Evolutionary conservation across 2,888 invertebrate species (phyloP), one percentile per base, ranked within the genome.

Genomic region (Drosophila kokeensis): DNA sequence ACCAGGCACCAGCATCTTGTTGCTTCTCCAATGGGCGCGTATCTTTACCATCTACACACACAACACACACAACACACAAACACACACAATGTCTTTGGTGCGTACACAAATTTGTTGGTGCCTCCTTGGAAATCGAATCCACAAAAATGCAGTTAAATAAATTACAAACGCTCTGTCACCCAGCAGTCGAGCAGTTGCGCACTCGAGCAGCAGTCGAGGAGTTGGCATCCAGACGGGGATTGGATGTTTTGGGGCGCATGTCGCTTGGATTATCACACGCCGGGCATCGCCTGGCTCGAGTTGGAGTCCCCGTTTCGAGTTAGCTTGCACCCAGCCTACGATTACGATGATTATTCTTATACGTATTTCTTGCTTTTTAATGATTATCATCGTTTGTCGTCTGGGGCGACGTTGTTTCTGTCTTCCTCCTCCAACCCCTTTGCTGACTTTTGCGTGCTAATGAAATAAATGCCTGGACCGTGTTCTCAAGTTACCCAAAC

Each of bases 71-170:
- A 40, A 53, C 30, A 53, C 10, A 54, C 24, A 32, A 30, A 34
- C 54, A 10, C 36, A 49, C 10, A 30, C 34, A 53, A 10, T 50
- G 10, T 42, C 79, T 80, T 73, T 80, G 76, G 75, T 83, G 86
- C 70, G 81, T 82, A 85, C 73, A 85, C 90, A 86, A 87, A 84
- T 89, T 89, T 69, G 61, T 73, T 73, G 68, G 64, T 65, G 74
- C 61, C 73, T 77, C 77, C 71, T 87, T 60, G 72, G 89, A 83
- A 90, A 90, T 89, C 90, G 87, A 89, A 90, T 83, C 83, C 89
- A 90, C 90, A 89, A 89, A 87, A 87, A 88, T 87, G 89, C 89
- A 87, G 90, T 90, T 82, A 87, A 87, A 87, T 87, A 87, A 87
- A 87, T 87, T 87, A 87, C 90, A 78, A 90, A 86, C 86, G 89